Base-by-base conservation (phyloP, 2,888 invertebrate species). In the Lypha dubia region DNA sequence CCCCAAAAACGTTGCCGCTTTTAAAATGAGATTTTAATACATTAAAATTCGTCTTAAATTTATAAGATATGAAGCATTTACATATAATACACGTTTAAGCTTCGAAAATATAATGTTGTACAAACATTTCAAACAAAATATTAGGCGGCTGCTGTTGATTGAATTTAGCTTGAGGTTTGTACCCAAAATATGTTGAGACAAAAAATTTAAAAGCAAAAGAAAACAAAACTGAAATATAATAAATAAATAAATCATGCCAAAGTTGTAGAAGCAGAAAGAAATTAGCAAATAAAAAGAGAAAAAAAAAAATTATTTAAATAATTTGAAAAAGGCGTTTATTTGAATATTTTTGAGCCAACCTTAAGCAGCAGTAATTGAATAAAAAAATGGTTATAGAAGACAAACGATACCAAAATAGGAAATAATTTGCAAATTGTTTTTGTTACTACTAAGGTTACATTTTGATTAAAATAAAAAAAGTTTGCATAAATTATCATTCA, bases 101-200 rank as follows among this genome's bases (percentile, higher is more conserved):
- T 6, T 1, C n/a, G 1, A 71, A 13, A 53, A 56, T 15, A 44
- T 35, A 65, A 38, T n/a, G n/a, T 17, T 44, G 46, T 46, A 17
- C 38, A 51, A 22, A 11, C 56, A n/a, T 35, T 22, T 41, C 20
- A 73, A 38, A 74, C 38, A 51, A n/a, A n/a, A 67, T 24, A 68
- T 60, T 68, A 51, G 80, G 49, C 67, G 73, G 62, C 62, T 68
- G 53, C 67, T 53, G 73, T 51, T 80, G 74, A 74, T 67, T 74
- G 80, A 68, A 62, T 62, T 49, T 24, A 0, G 11, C n/a, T 28
- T 44, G n/a, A 56, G 58, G 32, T 53, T 35, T 8, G 4, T n/a
- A 22, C 5, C 46, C 11, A 20, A 71, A 58, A 49, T 20, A 9
- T 20, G n/a, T 24, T 15, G 22, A 51, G 2, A 1, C 1, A 51